Evolutionary conservation across 2,113 vertebrate species (phyloP), one percentile per base, ranked within the genome.

Genomic region (Forbesichthys agassizii): DNA sequence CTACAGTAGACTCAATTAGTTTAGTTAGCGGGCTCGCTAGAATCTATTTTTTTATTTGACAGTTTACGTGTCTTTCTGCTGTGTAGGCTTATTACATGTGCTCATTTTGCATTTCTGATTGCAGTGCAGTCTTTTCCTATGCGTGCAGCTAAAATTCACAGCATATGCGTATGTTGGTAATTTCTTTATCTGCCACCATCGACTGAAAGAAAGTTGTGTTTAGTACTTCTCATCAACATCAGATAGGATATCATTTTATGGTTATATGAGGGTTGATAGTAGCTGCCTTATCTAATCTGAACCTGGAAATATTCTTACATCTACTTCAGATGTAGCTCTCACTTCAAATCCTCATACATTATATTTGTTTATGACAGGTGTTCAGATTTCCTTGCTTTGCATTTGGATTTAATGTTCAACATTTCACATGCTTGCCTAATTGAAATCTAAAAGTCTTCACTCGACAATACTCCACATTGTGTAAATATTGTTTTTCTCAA

Each of bases 211-310:
- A 61, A 18, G 73, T 69, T 53, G 42, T 74, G 33, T 56, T 47
- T 73, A 79, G 77, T 82, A 68, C 72, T 79, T 88, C 79, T 71
- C 59, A 76, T 81, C 66, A 84, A 69, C 46, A 62, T 42, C 5
- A 13, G 42, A 73, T 61, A 36, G 64, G 33, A 82, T 88, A 75
- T 68, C 18, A 65, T 33, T 75, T 82, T 75, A 53, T 65, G 68
- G 51, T 64, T 63, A 33, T 1, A 64, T 33, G 27, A 59, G 42
- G 74, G 81, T 79, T 76, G 79, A 72, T 79, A 83, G 48, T 63
- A 47, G 5, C 2, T 36, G 36, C 6, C 57, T 75, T 65, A 74
- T 81, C 71, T 73, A 73, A 74, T 74, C 20, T 16, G 18, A 53
- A 59, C 9, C n/a, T 13, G 53, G 46, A 13, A 54, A 0, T 2